Evolutionary conservation across 1,140 invertebrate genomes (phyloP).

Genomic region (Fopius arisanus): DNA sequence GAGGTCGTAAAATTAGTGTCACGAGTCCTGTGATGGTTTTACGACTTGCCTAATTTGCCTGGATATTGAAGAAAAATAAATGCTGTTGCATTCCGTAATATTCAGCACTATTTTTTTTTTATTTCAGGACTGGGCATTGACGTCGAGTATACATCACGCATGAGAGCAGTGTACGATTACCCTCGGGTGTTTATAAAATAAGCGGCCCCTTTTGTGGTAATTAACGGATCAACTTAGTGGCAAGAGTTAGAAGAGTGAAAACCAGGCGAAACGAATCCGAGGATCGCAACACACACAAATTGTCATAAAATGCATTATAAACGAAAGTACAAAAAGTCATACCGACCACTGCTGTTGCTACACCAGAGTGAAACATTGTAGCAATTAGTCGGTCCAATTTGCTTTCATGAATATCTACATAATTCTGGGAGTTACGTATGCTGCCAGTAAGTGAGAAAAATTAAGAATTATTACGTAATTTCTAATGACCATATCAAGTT

Average conservation of each 20-base stretch:
- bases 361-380: slow-evolving; percentile 16
- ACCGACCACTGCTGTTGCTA: neutral
- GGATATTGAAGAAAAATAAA: neutral
- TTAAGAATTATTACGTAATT: neutral
- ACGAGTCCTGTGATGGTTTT: neutral
- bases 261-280: slow-evolving; percentile 46
- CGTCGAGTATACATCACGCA: slow-evolving; percentile 50
- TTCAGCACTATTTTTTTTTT: no score
- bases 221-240: slow-evolving; percentile 51
- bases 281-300: neutral
- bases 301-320: slow-evolving; percentile 35
- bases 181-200: slow-evolving; percentile 60
- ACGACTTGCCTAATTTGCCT: neutral
- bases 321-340: slow-evolving; percentile 19
- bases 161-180: slow-evolving; percentile 45
- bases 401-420: slow-evolving; percentile 14
- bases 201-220: slow-evolving; percentile 64
- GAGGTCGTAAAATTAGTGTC: neutral
- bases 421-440: neutral
- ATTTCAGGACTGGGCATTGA: neutral
- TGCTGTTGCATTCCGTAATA: neutral
- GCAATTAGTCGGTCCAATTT: slow-evolving; percentile 10
- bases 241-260: neutral
- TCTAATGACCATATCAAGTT: neutral
- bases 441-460: neutral